Evolutionary conservation across 2,888 invertebrate genomes (phyloP).

Genomic region (Omphaloscelis lunosa): DNA sequence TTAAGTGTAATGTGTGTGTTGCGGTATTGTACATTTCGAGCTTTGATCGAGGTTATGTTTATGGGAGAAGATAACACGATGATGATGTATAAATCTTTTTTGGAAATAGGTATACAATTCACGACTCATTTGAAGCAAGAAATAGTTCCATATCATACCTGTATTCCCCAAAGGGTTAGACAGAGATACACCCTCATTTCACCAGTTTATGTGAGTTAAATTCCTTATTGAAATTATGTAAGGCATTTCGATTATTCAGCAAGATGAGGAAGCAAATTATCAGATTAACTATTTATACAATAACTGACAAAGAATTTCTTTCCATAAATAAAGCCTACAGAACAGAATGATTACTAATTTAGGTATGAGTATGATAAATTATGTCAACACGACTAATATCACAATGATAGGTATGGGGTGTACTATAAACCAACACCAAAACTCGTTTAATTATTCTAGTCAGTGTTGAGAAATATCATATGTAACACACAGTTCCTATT

Average conservation of each 20-base stretch:
- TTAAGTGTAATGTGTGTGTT: too few relatives aligned
- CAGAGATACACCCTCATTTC: background rate
- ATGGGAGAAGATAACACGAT: background rate
- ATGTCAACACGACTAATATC: background rate
- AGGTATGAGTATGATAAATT: background rate
- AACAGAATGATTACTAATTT: background rate
- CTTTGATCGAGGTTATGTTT: background rate
- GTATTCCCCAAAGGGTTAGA: too few relatives aligned
- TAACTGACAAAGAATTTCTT: background rate
- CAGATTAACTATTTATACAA: too few relatives aligned
- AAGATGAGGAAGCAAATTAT: background rate
- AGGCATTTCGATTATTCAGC: background rate
- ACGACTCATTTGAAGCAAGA: too few relatives aligned
- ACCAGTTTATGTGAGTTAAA: background rate
- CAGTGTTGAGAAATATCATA: slow-evolving; percentile 70
- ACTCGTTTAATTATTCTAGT: slow-evolving; percentile 72
- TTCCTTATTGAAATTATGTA: background rate
- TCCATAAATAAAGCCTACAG: background rate
- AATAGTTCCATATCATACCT: too few relatives aligned
- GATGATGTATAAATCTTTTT: background rate
- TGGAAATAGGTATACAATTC: background rate
- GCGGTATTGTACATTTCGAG: background rate
- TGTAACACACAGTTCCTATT: slow-evolving; percentile 67
- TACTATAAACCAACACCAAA: slow-evolving; percentile 48
- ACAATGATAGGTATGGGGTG: slow-evolving; percentile 1